Base-by-base conservation (phyloP, 2,113 vertebrate genomes). In the Baryphthengus martii region DNA sequence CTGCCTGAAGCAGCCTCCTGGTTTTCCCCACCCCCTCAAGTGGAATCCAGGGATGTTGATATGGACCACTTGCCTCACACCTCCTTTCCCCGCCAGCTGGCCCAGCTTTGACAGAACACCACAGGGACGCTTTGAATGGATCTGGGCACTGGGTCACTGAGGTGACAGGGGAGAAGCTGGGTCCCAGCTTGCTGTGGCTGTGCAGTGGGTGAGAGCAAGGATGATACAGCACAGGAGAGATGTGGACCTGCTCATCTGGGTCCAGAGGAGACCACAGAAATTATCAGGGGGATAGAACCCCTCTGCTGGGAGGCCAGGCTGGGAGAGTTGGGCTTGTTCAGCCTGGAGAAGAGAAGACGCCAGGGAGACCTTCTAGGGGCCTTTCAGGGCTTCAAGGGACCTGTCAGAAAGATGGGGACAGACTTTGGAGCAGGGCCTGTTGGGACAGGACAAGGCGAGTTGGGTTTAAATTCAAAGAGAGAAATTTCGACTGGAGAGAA, bases 21-120 rank as follows among this genome's bases (percentile, higher is more conserved):
- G 8, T 39, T 42, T 44, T 17, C 29, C 28, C 9, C 13, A 8
- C n/a, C 33, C 2, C 1, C 13, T n/a, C n/a, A n/a, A 0, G 7
- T 2, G 49, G 68, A 24, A 89, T 10, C 50, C 10, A 1, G 26
- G 20, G 85, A 18, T 11, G 85, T 52, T 9, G 71, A 21, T 40
- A 1, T 3, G 45, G 29, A 33, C 47, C 26, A 0, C 8, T 47
- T 3, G 52, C 31, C 39, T 49, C 80, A 67, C 21, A 44, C 2
- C 47, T 73, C 63, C 42, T 56, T 39, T 52, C n/a, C 39, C 17
- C 12, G 6, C 9, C 17, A 5, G 26, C 37, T 4, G 18, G 11
- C n/a, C 9, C n/a, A 49, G 45, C 17, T 29, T 33, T 26, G 79
- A 5, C 2, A 2, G 21, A 8, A 44, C 61, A 29, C 2, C 11